Base-by-base conservation (phyloP, 2,797 vertebrate genomes). In the Urophycis tenuis region DNA sequence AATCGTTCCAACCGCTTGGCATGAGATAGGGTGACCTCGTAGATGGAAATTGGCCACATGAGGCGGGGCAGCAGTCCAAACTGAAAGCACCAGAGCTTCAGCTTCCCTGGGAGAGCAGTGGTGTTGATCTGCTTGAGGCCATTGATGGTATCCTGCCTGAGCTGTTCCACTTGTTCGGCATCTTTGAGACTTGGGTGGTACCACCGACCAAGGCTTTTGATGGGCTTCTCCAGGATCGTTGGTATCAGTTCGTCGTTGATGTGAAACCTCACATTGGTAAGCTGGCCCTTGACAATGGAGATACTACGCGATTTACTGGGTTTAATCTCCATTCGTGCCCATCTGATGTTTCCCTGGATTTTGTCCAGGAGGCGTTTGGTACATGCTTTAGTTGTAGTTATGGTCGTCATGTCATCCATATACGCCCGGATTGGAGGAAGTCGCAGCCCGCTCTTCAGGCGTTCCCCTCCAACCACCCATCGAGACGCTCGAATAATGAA, bases 131-230 rank as follows among this genome's bases (percentile, higher is more conserved):
- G 53, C n/a, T 22, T 64, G 53, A 64, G 53, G 6, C 10, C 19
- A 4, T 64, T 79, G 72, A 32, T 41, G 10, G 41, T 78, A n/a
- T n/a, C n/a, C n/a, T n/a, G n/a, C n/a, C n/a, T n/a, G n/a, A n/a
- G n/a, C n/a, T n/a, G n/a, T n/a, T n/a, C n/a, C n/a, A n/a, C n/a
- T n/a, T n/a, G n/a, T n/a, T n/a, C n/a, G n/a, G n/a, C n/a, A n/a
- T n/a, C 74, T 32, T 77, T 83, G 39, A 77, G 77, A 25, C 35
- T 45, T 25, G 69, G 25, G 17, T 79, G 74, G 39, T 83, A 81
- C 73, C 70, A 79, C 0, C 32, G 49, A 5, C 73, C 80, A 15
- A 81, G 34, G 75, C 71, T 79, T 33, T 83, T 81, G n/a, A 83
- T 72, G 8, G 73, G 73, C 71, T 39, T 25, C 39, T 78, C 39